phyloP scores from a whole-genome alignment of 1,140 invertebrate genomes.

The Augochlora pura region DNA sequence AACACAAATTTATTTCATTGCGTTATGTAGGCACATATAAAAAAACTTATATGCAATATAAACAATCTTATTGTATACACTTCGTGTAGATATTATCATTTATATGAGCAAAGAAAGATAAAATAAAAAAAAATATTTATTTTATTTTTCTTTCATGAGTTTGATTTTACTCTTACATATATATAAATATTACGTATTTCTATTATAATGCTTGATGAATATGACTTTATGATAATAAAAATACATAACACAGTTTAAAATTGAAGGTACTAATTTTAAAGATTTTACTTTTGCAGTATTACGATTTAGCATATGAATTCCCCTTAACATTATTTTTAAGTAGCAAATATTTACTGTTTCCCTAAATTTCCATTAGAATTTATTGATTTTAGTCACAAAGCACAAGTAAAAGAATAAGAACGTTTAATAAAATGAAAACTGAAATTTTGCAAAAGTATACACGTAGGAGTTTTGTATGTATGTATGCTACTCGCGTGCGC shows the following conservation, averaged over 20 bases:
- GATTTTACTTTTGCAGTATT: neutral
- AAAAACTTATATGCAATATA: too few species aligned
- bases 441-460: neutral
- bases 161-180: neutral
- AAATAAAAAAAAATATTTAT: neutral
- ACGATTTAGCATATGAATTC: constrained; percentile 6
- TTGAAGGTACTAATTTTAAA: neutral
- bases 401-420: neutral
- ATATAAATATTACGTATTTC: neutral
- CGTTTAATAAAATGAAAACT: neutral
- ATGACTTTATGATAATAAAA: neutral
- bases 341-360: neutral
- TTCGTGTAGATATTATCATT: neutral
- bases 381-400: neutral
- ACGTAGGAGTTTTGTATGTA: neutral
- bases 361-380: neutral
- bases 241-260: neutral
- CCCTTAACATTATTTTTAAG: constrained; percentile 4
- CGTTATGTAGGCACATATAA: too few species aligned
- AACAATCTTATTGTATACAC: neutral
- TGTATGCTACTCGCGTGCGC: neutral
- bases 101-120: constrained; percentile 76
- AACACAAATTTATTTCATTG: too few species aligned
- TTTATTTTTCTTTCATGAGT: neutral
- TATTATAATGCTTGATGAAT: neutral